Conservation (phyloP, 2,797 vertebrate genomes). For the Lutjanus campechanus region DNA sequence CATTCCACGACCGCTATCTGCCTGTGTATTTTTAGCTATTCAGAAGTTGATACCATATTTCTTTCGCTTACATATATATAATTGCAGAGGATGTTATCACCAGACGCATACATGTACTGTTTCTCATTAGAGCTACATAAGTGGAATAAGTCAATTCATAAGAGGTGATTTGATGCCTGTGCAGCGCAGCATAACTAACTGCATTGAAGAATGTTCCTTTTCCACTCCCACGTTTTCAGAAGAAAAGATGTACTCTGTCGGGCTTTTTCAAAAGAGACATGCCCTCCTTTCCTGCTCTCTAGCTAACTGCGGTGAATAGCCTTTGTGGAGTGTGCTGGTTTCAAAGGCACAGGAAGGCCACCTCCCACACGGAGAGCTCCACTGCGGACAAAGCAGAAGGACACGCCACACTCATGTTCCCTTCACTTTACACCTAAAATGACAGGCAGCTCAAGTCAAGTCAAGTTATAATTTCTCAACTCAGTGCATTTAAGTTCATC, state of each 20-base stretch:
- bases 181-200: conserved; percentile 29
- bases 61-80: neutral
- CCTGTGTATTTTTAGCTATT: neutral
- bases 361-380: conserved; percentile 58
- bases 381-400: conserved; percentile 54
- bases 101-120: neutral
- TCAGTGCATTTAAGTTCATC: neutral
- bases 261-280: conserved; percentile 54
- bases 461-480: conserved; percentile 5
- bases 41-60: neutral
- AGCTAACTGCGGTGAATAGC: conserved; percentile 53
- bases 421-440: conserved; percentile 31
- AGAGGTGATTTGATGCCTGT: conserved; percentile 36
- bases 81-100: neutral
- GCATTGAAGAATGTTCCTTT: conserved; percentile 49
- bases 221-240: conserved; percentile 57
- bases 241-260: conserved; percentile 62
- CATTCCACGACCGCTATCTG: neutral
- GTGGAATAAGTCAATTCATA: conserved; percentile 9
- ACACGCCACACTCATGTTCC: conserved; percentile 30
- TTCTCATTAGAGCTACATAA: conserved; percentile 18
- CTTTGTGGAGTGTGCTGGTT: conserved; percentile 62
- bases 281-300: conserved; percentile 43
- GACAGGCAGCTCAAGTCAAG: conserved; percentile 3
- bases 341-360: conserved; percentile 68